phyloP scores from a whole-genome alignment of 1,140 invertebrate species.

The Bacillus rossius region DNA sequence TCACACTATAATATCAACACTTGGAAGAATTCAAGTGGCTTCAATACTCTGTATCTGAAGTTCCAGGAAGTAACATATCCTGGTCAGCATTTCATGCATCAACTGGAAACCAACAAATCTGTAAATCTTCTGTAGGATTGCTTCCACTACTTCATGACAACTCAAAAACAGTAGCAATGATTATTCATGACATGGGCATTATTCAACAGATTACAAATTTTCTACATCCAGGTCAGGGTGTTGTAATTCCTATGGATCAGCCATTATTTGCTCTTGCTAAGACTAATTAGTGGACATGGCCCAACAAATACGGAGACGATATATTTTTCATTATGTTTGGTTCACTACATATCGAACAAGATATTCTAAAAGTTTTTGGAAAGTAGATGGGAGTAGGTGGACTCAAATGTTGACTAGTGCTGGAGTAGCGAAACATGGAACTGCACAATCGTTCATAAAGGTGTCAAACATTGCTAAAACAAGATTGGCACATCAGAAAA shows the following conservation, averaged over 20 bases:
- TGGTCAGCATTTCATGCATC: too few relatives aligned
- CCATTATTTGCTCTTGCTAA: constrained; percentile 29
- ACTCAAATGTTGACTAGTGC: constrained; percentile 17
- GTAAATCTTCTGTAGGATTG: too few relatives aligned
- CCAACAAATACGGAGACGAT: constrained; percentile 24
- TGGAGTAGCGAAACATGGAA: constrained; percentile 15
- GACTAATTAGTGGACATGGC: constrained; percentile 27
- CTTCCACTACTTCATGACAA: too few relatives aligned
- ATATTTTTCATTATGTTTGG: constrained; percentile 28
- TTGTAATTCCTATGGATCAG: constrained; percentile 20
- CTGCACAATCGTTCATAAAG: constrained; percentile 18
- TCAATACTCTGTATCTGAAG: too few relatives aligned
- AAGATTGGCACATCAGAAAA: constrained; percentile 21
- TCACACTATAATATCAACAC: too few relatives aligned
- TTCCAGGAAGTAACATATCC: too few relatives aligned
- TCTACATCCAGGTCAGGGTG: too few relatives aligned
- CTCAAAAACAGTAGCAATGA: too few relatives aligned
- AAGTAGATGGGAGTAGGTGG: constrained; percentile 24
- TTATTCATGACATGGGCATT: too few relatives aligned
- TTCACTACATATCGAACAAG: constrained; percentile 26
- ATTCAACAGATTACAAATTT: too few relatives aligned
- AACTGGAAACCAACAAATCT: too few relatives aligned
- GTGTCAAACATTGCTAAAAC: constrained; percentile 16
- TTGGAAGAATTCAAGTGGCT: too few relatives aligned
- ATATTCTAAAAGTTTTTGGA: constrained; percentile 23